Conservation (phyloP, 2,888 invertebrate genomes). For the Archips xylosteana region DNA sequence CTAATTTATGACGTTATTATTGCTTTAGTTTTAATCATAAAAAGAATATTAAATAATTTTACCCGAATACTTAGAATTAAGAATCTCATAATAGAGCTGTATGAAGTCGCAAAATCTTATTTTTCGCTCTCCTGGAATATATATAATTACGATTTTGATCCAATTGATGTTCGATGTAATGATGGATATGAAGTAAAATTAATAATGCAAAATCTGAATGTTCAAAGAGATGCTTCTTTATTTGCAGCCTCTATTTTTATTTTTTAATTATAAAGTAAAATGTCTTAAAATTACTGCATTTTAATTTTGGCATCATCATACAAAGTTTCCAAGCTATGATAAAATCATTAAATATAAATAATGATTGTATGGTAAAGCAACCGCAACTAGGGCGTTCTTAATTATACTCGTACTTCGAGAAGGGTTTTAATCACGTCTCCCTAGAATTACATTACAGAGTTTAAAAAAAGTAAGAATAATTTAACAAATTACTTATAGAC, state of each 20-base stretch:
- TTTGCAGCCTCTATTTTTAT: neutral
- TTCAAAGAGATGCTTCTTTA: too few relatives aligned
- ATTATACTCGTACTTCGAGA: neutral
- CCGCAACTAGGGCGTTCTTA: neutral
- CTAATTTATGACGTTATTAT: too few relatives aligned
- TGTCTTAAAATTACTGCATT: neutral
- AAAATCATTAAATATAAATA: neutral
- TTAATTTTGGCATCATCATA: neutral
- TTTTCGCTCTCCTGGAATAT: too few relatives aligned
- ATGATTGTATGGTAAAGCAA: neutral
- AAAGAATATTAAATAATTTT: too few relatives aligned
- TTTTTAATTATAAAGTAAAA: neutral
- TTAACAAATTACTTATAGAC: conserved; percentile 26
- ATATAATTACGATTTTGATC: too few relatives aligned
- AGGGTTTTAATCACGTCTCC: neutral
- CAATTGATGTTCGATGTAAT: too few relatives aligned
- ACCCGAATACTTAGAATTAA: too few relatives aligned
- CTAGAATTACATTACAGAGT: neutral
- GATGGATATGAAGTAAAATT: too few relatives aligned
- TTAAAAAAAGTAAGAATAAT: conserved; percentile 26
- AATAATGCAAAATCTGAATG: too few relatives aligned
- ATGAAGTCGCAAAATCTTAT: too few relatives aligned
- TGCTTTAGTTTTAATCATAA: too few relatives aligned
- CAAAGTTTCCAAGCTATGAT: neutral
- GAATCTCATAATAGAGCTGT: too few relatives aligned